Evolutionary conservation across 2,888 invertebrate species (phyloP).

Genomic region (Geophilus truncorum): DNA sequence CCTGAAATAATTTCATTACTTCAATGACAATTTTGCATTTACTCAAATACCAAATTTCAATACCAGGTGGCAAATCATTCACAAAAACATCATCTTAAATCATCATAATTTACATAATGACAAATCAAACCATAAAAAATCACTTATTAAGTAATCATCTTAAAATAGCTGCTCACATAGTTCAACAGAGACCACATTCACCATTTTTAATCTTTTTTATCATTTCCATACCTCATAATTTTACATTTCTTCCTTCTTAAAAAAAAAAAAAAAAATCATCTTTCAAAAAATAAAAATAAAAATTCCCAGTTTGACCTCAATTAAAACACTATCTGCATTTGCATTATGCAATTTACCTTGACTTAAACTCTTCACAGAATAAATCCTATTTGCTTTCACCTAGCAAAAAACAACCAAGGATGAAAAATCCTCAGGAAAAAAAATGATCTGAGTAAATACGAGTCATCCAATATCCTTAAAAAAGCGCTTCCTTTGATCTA

Average conservation of each 20-base stretch:
- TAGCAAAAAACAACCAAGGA: too few species aligned
- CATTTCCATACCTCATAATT: background rate
- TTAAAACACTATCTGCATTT: background rate
- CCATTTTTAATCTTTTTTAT: too few species aligned
- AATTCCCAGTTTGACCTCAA: background rate
- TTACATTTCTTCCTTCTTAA: background rate
- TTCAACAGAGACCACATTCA: background rate
- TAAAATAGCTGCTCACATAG: background rate
- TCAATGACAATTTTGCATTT: too few species aligned
- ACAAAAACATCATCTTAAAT: too few species aligned
- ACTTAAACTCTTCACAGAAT: background rate
- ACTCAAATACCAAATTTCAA: too few species aligned
- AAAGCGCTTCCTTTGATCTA: background rate
- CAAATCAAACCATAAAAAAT: too few species aligned
- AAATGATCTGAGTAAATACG: too few species aligned
- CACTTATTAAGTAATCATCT: background rate
- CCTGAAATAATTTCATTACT: too few species aligned
- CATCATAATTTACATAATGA: too few species aligned
- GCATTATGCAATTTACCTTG: background rate
- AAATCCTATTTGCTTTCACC: background rate
- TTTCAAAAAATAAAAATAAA: background rate
- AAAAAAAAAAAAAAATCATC: background rate
- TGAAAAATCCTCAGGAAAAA: too few species aligned
- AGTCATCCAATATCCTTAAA: background rate
- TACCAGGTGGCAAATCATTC: too few species aligned